Evolutionary conservation across 2,888 invertebrate genomes (phyloP).

Genomic region (Amphipoea lucens): DNA sequence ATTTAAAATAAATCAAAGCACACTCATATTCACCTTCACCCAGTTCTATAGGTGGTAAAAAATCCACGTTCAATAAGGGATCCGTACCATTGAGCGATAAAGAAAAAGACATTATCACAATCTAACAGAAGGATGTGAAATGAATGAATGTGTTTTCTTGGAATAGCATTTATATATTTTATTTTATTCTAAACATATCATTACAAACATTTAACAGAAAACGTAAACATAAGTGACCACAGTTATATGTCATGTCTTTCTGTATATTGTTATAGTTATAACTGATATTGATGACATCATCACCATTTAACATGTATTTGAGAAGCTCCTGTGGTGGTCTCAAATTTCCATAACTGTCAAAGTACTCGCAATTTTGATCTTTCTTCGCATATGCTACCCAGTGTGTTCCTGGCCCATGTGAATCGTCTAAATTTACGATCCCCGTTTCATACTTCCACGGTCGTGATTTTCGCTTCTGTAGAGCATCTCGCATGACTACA

Average conservation of each 20-base stretch:
- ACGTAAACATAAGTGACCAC: conserved; percentile 5
- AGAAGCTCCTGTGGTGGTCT: conserved; percentile 9
- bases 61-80: not conserved
- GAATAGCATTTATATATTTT: not conserved
- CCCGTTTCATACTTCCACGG: conserved; percentile 3
- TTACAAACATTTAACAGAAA: not conserved
- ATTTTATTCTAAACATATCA: not conserved
- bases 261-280: conserved; percentile 4
- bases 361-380: conserved; percentile 28
- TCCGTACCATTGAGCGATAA: not conserved
- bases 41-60: conserved; percentile 2
- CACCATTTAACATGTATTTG: not conserved
- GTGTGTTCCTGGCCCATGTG: not conserved
- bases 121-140: conserved; percentile 4
- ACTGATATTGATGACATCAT: conserved; percentile 1
- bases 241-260: not conserved
- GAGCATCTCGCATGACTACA: conserved; percentile 3
- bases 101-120: not conserved
- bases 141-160: not conserved
- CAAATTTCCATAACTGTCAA: conserved; percentile 23
- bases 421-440: not conserved
- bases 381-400: conserved; percentile 13
- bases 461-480: not conserved
- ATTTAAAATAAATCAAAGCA: conserved; percentile 39
- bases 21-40: conserved; percentile 21